Conservation (phyloP, 2,113 vertebrate species). For the Hemibagrus wyckioides region DNA sequence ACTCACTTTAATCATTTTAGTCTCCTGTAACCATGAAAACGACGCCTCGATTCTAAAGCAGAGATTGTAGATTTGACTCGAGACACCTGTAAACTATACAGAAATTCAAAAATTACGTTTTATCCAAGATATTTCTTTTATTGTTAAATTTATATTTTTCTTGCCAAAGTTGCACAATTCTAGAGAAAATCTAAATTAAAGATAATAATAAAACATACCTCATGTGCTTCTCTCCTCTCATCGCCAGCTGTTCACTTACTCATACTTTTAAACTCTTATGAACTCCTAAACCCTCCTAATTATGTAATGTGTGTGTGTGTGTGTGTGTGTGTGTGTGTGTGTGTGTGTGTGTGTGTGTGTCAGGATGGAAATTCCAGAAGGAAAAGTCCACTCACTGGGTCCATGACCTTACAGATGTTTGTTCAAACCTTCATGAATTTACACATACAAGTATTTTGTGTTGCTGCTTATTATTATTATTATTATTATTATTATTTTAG, state of each 20-base stretch:
- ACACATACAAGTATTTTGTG: background rate
- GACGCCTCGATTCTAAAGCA: background rate
- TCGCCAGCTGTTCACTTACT: background rate
- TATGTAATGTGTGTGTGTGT: background rate
- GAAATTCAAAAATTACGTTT: background rate
- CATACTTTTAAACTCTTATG: background rate
- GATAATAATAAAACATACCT: background rate
- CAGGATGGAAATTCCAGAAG: background rate
- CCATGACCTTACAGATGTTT: background rate
- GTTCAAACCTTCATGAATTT: background rate
- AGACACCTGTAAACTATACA: background rate
- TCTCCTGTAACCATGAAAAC: background rate
- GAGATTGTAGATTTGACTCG: background rate
- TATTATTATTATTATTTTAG: background rate
- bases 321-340: no score
- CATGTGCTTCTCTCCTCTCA: background rate
- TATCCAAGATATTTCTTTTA: background rate
- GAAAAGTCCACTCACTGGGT: background rate
- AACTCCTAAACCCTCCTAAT: background rate
- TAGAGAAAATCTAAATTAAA: background rate
- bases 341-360: no score
- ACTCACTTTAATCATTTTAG: background rate
- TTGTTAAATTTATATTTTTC: background rate
- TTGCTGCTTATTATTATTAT: background rate
- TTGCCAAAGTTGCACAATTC: background rate